phyloP scores from a whole-genome alignment of 1,140 invertebrate species.

The Augochlora pura region DNA sequence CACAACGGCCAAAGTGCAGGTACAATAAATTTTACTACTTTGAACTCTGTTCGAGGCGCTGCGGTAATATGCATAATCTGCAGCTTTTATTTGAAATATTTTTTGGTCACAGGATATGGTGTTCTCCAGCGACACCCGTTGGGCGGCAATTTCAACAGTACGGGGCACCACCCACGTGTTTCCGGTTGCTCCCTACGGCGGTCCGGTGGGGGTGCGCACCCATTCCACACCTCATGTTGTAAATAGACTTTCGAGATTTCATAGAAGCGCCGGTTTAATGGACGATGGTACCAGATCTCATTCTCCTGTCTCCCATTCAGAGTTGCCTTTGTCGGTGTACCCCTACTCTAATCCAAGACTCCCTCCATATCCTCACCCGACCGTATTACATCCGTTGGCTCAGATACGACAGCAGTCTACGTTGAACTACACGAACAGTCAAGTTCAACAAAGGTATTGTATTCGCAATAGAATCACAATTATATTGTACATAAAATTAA shows the following conservation, averaged over 20 bases:
- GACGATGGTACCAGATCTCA: slow-evolving; percentile 86
- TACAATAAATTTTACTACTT: slow-evolving; percentile 48
- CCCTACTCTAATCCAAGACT: slow-evolving; percentile 93
- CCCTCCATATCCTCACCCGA: slow-evolving; percentile 93
- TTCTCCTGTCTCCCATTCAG: slow-evolving; percentile 85
- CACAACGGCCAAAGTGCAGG: slow-evolving; percentile 89
- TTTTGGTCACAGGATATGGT: slow-evolving; percentile 87
- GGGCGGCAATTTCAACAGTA: slow-evolving; percentile 96
- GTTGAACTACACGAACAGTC: slow-evolving; percentile 79
- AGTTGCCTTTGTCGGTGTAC: slow-evolving; percentile 82
- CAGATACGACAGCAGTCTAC: slow-evolving; percentile 90
- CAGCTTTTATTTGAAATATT: background rate
- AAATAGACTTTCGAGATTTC: slow-evolving; percentile 96
- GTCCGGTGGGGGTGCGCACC: slow-evolving; percentile 92
- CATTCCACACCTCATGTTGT: slow-evolving; percentile 96
- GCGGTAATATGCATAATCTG: background rate
- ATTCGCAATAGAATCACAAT: background rate
- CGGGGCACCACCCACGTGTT: slow-evolving; percentile 98
- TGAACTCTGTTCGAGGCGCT: too few species aligned
- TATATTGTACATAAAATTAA: too few species aligned
- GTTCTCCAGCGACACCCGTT: slow-evolving; percentile 95
- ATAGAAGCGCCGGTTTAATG: slow-evolving; percentile 95
- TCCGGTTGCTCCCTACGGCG: slow-evolving; percentile 98
- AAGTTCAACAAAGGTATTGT: slow-evolving; percentile 80
- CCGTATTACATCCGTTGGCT: slow-evolving; percentile 88